These are phyloP conservation scores for Cremastobaeus sp. DNA, from an alignment of 2,888 invertebrate genomes.

Conservation along the genomic window DNA sequence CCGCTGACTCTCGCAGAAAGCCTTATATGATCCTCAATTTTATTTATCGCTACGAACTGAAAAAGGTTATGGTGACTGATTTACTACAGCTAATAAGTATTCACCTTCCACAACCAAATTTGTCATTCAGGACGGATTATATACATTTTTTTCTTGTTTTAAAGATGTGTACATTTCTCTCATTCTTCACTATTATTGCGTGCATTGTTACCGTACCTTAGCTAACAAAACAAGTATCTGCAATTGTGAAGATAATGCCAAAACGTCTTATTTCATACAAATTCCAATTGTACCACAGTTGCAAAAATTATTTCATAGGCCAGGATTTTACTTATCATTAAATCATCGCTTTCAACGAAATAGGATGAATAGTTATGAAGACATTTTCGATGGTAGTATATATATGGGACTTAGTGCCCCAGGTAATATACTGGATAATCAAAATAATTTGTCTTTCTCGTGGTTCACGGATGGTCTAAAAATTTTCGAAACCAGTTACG, in stretches of 20 bases:
- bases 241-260: not conserved
- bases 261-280: slow-evolving; percentile 5
- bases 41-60: not conserved
- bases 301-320: not conserved
- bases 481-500: not conserved
- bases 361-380: not conserved
- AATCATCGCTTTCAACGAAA: not conserved
- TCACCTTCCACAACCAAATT: not conserved
- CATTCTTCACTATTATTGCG: not conserved
- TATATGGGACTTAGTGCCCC: not conserved
- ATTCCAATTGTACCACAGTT: not conserved
- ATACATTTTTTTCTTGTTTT: not conserved
- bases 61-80: not conserved
- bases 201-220: not conserved
- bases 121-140: not conserved
- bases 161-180: not conserved
- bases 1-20: not conserved
- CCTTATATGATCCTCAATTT: not conserved
- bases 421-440: not conserved
- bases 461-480: not conserved
- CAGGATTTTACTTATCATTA: slow-evolving; percentile 2
- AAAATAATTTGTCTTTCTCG: not conserved
- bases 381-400: not conserved
- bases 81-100: not conserved
- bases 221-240: not conserved